A percentile compares a stretch with the other conserved stretches of the same genome.
Evolutionary conservation across 2,888 invertebrate genomes (phyloP).

Genomic region (Spatulosminthurus flaviceps): DNA sequence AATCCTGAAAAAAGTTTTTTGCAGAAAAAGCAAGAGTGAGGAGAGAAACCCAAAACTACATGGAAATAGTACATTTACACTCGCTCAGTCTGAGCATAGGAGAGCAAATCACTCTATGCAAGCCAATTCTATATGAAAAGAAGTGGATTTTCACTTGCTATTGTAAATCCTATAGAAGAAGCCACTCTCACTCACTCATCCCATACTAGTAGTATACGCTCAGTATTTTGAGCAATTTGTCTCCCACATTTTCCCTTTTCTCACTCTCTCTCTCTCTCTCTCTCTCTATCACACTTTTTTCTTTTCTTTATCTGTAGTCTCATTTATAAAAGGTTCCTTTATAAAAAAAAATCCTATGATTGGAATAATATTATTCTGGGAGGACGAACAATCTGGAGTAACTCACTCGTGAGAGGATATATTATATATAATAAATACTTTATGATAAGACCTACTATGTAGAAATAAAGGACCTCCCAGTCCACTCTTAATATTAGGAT

Average conservation of each 20-base stretch:
- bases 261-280: too few relatives aligned
- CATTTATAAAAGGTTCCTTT: too few relatives aligned
- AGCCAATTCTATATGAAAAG: background rate
- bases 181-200: background rate
- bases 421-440: background rate
- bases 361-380: slow-evolving; percentile 4
- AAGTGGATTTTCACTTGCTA: too few relatives aligned
- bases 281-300: too few relatives aligned
- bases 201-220: too few relatives aligned
- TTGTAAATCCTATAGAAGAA: background rate
- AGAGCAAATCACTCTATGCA: background rate
- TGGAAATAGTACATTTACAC: too few relatives aligned
- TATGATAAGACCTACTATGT: background rate
- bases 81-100: background rate
- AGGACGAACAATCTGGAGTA: background rate
- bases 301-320: too few relatives aligned
- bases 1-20: background rate
- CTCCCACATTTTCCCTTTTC: background rate
- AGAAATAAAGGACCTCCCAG: background rate
- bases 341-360: background rate
- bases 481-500: background rate
- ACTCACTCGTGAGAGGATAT: background rate
- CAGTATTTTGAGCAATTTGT: background rate
- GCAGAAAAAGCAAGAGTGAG: background rate
- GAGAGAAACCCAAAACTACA: background rate